These are phyloP conservation scores for Probosciger aterrimus DNA, from an alignment of 2,113 vertebrate genomes.

Conservation along the genomic window DNA sequence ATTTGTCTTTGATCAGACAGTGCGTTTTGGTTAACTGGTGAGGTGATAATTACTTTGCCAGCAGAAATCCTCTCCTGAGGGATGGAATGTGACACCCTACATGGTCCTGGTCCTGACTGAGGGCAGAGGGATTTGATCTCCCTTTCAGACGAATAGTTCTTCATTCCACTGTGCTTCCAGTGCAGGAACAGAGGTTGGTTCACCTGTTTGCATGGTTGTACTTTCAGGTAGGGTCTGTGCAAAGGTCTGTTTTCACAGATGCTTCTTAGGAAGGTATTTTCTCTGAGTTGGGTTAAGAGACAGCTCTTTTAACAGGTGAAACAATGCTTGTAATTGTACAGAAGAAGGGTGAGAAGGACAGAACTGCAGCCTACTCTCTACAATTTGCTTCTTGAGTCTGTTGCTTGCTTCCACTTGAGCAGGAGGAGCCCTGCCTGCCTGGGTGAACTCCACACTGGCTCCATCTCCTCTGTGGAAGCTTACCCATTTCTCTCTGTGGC, in stretches of 20 bases:
- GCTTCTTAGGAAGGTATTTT: not conserved
- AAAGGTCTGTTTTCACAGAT: not conserved
- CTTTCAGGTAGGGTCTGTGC: not conserved
- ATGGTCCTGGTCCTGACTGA: not conserved
- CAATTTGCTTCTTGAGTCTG: not conserved
- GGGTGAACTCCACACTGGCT: not conserved
- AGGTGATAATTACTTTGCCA: not conserved
- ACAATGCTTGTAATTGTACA: not conserved
- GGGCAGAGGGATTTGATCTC: not conserved
- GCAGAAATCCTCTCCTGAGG: not conserved
- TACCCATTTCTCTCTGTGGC: not conserved
- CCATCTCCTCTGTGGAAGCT: not conserved
- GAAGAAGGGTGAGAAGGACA: not conserved
- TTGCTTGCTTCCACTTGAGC: not conserved
- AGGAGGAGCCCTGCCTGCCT: not conserved
- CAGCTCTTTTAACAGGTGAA: not conserved
- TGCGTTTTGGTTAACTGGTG: not conserved
- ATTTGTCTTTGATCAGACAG: not conserved
- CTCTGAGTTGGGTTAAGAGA: not conserved
- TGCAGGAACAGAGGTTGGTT: fast-evolving
- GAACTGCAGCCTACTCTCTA: not conserved
- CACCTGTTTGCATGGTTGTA: not conserved
- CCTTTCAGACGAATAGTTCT: not conserved
- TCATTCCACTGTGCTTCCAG: not conserved
- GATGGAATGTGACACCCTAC: not conserved